Conservation (phyloP, 2,888 invertebrate species). For the Hedya salicella region DNA sequence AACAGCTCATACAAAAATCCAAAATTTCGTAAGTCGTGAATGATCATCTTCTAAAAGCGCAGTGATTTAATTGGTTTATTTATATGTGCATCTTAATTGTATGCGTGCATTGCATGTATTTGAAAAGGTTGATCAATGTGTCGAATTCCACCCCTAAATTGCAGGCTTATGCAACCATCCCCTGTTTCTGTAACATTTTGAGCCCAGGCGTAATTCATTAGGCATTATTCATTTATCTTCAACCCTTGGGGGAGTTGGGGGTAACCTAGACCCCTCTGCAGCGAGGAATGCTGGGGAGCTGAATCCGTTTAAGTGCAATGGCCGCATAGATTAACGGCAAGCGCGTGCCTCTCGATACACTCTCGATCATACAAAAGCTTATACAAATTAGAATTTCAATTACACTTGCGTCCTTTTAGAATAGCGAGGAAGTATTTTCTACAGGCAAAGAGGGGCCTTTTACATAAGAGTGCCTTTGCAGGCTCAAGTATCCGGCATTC, state of each 20-base stretch:
- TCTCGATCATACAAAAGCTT: background rate
- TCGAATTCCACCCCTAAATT: conserved; percentile 55
- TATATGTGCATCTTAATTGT: conserved; percentile 28
- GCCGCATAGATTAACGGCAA: conserved; percentile 53
- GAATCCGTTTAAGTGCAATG: conserved; percentile 61
- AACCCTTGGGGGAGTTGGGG: conserved; percentile 51
- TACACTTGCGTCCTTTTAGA: conserved; percentile 3
- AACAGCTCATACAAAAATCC: no score
- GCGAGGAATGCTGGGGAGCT: conserved; percentile 52
- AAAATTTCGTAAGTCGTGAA: no score
- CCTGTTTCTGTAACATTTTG: conserved; percentile 36
- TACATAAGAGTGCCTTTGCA: conserved; percentile 6
- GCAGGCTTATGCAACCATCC: conserved; percentile 46
- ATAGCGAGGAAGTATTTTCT: conserved; percentile 12
- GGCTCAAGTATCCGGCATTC: conserved; percentile 4
- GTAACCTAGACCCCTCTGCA: conserved; percentile 62
- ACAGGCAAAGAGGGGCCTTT: background rate
- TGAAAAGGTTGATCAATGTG: conserved; percentile 57
- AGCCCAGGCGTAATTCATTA: conserved; percentile 61
- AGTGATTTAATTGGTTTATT: background rate
- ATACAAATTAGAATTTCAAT: background rate
- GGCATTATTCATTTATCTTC: conserved; percentile 52
- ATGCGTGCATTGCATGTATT: conserved; percentile 50
- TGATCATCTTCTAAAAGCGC: background rate
- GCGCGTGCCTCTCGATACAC: conserved; percentile 20